Base-by-base conservation (phyloP, 92 coral and sea anemone genomes). In the Epizoanthus scotinus region DNA sequence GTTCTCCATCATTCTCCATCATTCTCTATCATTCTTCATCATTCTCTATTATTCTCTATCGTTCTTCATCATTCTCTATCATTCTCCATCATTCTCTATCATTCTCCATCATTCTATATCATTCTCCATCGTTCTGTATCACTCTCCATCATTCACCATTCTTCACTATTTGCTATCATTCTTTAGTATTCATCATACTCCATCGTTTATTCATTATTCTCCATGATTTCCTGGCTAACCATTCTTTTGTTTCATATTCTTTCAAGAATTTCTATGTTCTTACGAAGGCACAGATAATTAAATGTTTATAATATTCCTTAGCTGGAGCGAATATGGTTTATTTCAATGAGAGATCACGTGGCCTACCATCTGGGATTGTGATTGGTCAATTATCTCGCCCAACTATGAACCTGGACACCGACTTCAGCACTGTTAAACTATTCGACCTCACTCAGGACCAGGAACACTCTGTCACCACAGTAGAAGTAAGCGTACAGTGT, bases 331-430 rank as follows among this genome's bases (percentile, higher is more conserved):
- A 85, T 73, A 77, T 92, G 84, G 86, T 94, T 21, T 92, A 90
- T 71, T 88, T 92, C 70, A 94, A 94, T 70, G 94, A 90, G 79
- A 83, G 84, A 77, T 79, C 91, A 14, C 86, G 98, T 63, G 98
- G 98, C 28, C 78, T 87, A 47, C 97, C 98, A 14, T 82, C 90
- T 14, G 98, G 98, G 38, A 82, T 94, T 12, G 84, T 86, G 59
- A 26, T 94, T 19, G 98, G 98, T 19, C 89, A 78, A 73, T 84
- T 84, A 24, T 75, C 71, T 83, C 68, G 87, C 36, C 94, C 98
- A 22, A 79, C 81, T 63, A 84, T 84, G 6, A 87, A 87, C 17
- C 67, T 94, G 54, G 85, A 82, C 42, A 84, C 88, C 3, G 91
- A 87, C 63, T 56, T 94, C 44, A 69, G 86, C 42, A 27, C 91